phyloP scores from a whole-genome alignment of 2,797 vertebrate genomes.

The Gorsachius magnificus region DNA sequence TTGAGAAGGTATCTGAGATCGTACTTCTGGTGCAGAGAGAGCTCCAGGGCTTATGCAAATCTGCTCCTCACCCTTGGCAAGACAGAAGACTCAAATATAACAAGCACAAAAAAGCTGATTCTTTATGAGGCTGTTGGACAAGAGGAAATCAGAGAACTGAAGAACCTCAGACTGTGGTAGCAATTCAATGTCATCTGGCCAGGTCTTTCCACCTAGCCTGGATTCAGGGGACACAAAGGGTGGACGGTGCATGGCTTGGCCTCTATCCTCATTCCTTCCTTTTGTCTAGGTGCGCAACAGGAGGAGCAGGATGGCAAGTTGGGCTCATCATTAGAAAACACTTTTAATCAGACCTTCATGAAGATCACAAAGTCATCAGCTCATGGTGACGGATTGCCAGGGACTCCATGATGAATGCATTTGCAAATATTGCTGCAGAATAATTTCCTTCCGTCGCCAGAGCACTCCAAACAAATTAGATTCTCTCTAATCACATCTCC shows the following conservation, averaged over 20 bases:
- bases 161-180: neutral
- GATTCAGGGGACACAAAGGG: neutral
- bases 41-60: neutral
- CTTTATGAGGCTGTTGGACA: neutral
- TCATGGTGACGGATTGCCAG: conserved; percentile 63
- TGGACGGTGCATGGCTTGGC: no score
- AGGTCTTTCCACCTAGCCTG: neutral
- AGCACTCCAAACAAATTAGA: conserved; percentile 83
- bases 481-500: conserved; percentile 80
- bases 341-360: conserved; percentile 71
- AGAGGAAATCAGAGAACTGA: neutral
- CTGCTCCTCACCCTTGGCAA: neutral
- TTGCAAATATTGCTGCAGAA: conserved; percentile 81
- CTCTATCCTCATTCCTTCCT: neutral
- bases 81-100: neutral
- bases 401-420: conserved; percentile 78
- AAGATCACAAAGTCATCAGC: conserved; percentile 73
- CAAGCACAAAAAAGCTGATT: neutral
- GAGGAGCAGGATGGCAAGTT: conserved; percentile 17
- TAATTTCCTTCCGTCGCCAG: conserved; percentile 78
- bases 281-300: neutral
- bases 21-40: neutral
- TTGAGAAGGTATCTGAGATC: neutral
- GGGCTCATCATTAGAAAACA: conserved; percentile 59
- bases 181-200: neutral